These are phyloP conservation scores for Oscheius sp. DNA, from an alignment of 2,888 invertebrate species.

Conservation along the genomic window DNA sequence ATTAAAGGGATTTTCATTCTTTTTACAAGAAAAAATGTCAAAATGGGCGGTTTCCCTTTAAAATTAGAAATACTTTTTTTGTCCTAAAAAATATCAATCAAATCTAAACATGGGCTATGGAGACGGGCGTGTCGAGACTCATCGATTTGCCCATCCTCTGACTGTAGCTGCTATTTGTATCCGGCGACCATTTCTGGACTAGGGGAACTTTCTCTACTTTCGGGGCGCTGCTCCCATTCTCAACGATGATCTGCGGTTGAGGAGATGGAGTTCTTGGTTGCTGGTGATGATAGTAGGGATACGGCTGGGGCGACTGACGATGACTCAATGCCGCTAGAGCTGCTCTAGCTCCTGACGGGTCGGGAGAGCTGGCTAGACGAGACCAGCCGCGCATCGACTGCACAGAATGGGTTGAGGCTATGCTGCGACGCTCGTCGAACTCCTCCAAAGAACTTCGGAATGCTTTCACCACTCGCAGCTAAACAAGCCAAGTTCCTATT, in stretches of 20 bases:
- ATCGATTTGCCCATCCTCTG: constrained; percentile 67
- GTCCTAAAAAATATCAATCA: no score
- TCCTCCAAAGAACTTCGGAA: constrained; percentile 99
- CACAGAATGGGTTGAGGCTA: constrained; percentile 93
- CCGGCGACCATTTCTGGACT: constrained; percentile 67
- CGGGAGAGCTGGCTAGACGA: constrained; percentile 46
- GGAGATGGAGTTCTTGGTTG: constrained; percentile 62
- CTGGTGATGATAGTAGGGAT: constrained; percentile 65
- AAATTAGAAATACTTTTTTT: no score
- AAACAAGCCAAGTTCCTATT: constrained; percentile 71
- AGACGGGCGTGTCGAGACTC: constrained; percentile 66
- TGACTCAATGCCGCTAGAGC: constrained; percentile 56
- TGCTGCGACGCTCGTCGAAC: constrained; percentile 96
- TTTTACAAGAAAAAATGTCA: no score
- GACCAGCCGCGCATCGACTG: constrained; percentile 67
- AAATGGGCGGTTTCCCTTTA: no score
- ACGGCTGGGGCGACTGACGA: constrained; percentile 64
- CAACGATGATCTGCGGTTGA: constrained; percentile 59
- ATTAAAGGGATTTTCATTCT: no score
- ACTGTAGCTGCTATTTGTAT: constrained; percentile 48
- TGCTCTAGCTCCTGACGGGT: constrained; percentile 44
- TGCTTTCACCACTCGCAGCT: constrained; percentile 99
- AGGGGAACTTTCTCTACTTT: constrained; percentile 62
- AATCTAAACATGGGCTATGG: constrained; percentile 64
- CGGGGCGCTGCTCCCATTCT: constrained; percentile 52